Conservation (phyloP, 2,888 invertebrate species). For the Eudemis profundana region DNA sequence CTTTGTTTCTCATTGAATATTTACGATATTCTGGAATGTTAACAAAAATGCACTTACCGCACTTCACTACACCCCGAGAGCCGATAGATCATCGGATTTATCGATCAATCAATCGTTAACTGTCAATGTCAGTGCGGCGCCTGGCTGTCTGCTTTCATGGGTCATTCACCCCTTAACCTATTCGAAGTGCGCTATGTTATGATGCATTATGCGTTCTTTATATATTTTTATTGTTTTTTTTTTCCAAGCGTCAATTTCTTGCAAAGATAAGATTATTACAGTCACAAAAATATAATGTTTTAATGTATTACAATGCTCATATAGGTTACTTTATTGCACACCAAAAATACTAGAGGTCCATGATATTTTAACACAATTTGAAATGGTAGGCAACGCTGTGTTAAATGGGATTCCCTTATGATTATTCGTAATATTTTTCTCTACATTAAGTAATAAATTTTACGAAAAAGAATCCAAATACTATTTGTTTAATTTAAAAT, state of each 20-base stretch:
- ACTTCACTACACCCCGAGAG: slow-evolving; percentile 45
- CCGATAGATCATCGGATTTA: slow-evolving; percentile 52
- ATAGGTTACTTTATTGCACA: too few relatives aligned
- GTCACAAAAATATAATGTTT: neutral
- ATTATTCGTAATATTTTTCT: too few relatives aligned
- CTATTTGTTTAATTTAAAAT: too few relatives aligned
- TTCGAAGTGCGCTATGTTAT: slow-evolving; percentile 30
- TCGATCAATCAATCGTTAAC: slow-evolving; percentile 66
- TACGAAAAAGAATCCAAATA: too few relatives aligned
- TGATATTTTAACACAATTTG: too few relatives aligned
- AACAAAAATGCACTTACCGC: slow-evolving; percentile 41
- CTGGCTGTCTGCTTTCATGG: slow-evolving; percentile 69
- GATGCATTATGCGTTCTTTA: slow-evolving; percentile 17
- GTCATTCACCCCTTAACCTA: slow-evolving; percentile 49
- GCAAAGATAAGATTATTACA: neutral
- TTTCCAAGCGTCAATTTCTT: neutral
- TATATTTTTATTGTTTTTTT: slow-evolving; percentile 1
- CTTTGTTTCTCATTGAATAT: too few relatives aligned
- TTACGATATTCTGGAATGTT: too few relatives aligned
- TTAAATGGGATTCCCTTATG: too few relatives aligned
- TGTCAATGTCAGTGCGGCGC: slow-evolving; percentile 68
- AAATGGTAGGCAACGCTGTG: too few relatives aligned
- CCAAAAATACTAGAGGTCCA: too few relatives aligned
- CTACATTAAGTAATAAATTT: too few relatives aligned
- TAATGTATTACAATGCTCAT: too few relatives aligned